These are phyloP conservation scores for Conchocele bisecta DNA, from an alignment of 2,888 invertebrate species.

Conservation along the genomic window DNA sequence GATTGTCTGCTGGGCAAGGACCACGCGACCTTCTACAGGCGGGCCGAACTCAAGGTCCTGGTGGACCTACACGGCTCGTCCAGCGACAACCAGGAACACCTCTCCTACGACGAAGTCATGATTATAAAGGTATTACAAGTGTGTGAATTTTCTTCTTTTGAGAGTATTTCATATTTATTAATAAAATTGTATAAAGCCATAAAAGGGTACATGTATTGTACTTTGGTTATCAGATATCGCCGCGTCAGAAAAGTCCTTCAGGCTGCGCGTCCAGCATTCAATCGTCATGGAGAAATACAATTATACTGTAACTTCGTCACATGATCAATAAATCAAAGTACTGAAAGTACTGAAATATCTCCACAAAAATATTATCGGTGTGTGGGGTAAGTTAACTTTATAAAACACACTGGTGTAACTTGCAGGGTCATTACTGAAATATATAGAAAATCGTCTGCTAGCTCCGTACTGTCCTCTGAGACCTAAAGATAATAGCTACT, in stretches of 20 bases:
- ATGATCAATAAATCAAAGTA: no score
- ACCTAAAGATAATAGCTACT: no score
- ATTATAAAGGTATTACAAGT: constrained; percentile 77
- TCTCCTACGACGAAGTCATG: constrained; percentile 78
- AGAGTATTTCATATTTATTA: neutral
- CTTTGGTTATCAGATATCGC: neutral
- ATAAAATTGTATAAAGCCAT: neutral
- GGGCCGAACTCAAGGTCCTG: constrained; percentile 80
- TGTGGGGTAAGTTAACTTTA: no score
- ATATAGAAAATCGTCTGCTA: no score
- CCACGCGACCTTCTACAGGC: constrained; percentile 78
- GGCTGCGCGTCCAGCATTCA: no score
- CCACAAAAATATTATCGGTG: no score
- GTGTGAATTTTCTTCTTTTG: neutral
- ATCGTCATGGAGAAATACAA: no score
- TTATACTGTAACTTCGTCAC: no score
- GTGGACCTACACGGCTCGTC: constrained; percentile 78
- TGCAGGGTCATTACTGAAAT: no score
- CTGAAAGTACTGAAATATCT: no score
- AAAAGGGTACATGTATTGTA: neutral
- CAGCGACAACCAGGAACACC: constrained; percentile 52
- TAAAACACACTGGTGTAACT: no score
- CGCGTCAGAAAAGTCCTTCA: neutral
- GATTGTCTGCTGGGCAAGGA: constrained; percentile 80
- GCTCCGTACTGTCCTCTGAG: no score